Percentiles rank a stretch among this genome's conserved stretches.
Conservation (phyloP, 2,888 invertebrate species). For the Scaptomyza reducta region DNA sequence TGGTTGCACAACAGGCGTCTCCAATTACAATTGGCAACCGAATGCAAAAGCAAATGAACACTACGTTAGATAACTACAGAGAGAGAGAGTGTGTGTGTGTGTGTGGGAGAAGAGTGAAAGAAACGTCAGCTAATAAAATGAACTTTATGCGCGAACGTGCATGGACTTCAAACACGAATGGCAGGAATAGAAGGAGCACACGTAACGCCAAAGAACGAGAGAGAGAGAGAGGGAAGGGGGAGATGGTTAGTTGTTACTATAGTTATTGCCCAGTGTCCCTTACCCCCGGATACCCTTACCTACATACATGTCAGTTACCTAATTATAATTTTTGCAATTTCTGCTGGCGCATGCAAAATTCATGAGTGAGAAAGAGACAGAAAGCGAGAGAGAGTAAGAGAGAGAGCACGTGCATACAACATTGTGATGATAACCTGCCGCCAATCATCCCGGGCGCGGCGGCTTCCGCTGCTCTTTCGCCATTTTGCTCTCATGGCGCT, state of each 20-base stretch:
- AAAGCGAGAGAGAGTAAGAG: not conserved
- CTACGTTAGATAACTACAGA: not conserved
- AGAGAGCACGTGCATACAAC: constrained; percentile 11
- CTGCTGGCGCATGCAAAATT: constrained; percentile 78
- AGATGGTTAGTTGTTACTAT: not conserved
- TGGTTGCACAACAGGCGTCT: constrained; percentile 6
- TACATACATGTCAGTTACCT: constrained; percentile 50
- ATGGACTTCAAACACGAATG: constrained; percentile 53
- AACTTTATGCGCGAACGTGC: constrained; percentile 77
- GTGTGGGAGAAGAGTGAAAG: constrained; percentile 11
- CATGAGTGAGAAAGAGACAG: constrained; percentile 44
- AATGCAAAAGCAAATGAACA: constrained; percentile 53
- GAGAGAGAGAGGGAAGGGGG: not conserved
- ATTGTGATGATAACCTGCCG: constrained; percentile 5
- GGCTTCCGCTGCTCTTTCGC: constrained; percentile 21
- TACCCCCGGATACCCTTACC: not conserved
- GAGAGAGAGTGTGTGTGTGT: not conserved
- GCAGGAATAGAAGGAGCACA: not conserved
- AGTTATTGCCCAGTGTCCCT: constrained; percentile 39
- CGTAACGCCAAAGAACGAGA: not conserved
- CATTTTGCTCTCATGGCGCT: constrained; percentile 27
- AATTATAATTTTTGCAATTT: constrained; percentile 78
- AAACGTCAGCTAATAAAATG: constrained; percentile 75
- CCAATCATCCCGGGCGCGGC: not conserved
- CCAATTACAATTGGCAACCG: constrained; percentile 49